These are phyloP conservation scores for Rotaria magnacalcarata DNA, from an alignment of 2,888 invertebrate genomes.

Conservation along the genomic window DNA sequence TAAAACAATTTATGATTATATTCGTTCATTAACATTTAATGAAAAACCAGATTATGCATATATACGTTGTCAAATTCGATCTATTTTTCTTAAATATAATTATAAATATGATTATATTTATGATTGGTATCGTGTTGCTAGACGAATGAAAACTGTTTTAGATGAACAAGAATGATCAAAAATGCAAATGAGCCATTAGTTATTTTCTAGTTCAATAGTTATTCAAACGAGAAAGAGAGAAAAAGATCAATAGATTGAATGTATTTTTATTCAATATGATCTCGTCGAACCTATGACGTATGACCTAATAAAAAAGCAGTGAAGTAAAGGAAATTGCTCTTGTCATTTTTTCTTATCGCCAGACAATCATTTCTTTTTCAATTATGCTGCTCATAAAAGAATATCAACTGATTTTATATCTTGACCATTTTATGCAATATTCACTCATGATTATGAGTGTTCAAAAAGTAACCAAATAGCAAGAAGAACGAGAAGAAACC, in stretches of 20 bases:
- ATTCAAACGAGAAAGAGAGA: background rate
- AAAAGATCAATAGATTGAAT: background rate
- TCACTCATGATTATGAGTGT: background rate
- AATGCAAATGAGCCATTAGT: background rate
- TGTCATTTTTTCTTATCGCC: background rate
- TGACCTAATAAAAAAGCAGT: background rate
- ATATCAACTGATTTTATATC: background rate
- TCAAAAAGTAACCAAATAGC: background rate
- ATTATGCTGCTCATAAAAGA: background rate
- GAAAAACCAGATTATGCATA: background rate
- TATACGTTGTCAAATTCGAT: background rate
- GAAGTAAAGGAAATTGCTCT: background rate
- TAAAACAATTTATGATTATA: background rate
- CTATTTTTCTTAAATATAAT: background rate
- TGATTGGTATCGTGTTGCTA: background rate
- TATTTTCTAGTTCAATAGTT: background rate
- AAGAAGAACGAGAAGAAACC: background rate
- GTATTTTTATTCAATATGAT: background rate
- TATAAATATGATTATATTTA: slow-evolving; percentile 21
- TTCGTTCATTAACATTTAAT: background rate
- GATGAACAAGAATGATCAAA: background rate
- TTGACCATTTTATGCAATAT: background rate
- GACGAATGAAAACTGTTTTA: background rate
- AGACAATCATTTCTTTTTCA: background rate
- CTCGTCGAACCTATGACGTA: background rate